These are phyloP conservation scores for Rhopalosiphum nymphaeae DNA, from an alignment of 2,888 invertebrate genomes.

Conservation along the genomic window DNA sequence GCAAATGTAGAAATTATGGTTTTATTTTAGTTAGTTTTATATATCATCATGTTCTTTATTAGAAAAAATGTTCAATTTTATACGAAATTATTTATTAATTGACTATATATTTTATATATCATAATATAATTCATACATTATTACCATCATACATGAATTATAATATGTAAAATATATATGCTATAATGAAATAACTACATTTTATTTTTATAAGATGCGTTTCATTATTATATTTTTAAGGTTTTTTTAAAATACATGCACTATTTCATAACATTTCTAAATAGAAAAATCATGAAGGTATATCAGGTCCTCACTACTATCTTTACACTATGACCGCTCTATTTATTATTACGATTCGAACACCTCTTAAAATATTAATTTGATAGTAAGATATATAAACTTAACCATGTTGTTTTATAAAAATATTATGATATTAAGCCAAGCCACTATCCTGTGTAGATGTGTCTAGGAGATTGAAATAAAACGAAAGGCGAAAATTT, in stretches of 20 bases:
- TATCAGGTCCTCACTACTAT: not conserved
- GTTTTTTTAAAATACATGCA: not conserved
- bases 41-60: not conserved
- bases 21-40: not conserved
- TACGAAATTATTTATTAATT: not conserved
- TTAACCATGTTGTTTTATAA: not conserved
- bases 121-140: not conserved
- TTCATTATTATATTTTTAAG: not conserved
- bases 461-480: not conserved
- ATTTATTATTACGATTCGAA: not conserved
- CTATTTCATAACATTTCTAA: not conserved
- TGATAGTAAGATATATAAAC: not conserved
- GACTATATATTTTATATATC: no score
- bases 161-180: not conserved
- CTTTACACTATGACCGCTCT: fast-evolving
- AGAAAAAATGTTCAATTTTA: not conserved
- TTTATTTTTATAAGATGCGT: not conserved
- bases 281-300: not conserved
- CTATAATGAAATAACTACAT: not conserved
- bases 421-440: not conserved
- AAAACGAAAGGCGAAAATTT: not conserved
- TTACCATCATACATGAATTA: not conserved
- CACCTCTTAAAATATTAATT: not conserved
- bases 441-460: not conserved
- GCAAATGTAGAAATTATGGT: not conserved